phyloP scores from a whole-genome alignment of 2,888 invertebrate genomes.

The Miltochrista miniata region DNA sequence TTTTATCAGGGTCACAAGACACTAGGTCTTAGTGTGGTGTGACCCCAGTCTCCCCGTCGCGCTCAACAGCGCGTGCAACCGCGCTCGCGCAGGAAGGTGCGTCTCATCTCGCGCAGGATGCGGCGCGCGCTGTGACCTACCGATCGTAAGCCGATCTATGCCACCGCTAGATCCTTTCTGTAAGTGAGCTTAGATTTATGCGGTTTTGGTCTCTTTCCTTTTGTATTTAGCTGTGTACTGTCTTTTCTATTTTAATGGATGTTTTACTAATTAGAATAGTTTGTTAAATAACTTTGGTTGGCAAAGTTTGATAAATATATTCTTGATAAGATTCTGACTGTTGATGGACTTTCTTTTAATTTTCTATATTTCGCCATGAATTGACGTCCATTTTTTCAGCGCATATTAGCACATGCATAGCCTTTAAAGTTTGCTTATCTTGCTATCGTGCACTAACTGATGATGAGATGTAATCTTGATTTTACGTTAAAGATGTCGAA shows the following conservation, averaged over 20 bases:
- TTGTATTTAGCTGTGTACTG: slow-evolving; percentile 14
- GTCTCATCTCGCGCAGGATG: slow-evolving; percentile 82
- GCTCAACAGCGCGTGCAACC: slow-evolving; percentile 81
- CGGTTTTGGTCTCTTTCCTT: slow-evolving; percentile 14
- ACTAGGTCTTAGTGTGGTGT: background rate
- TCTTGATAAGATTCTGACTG: no score
- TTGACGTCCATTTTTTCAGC: no score
- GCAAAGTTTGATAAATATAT: no score
- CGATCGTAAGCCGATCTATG: slow-evolving; percentile 41
- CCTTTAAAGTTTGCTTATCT: no score
- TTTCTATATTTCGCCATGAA: no score
- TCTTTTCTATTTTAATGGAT: background rate
- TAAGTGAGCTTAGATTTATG: slow-evolving; percentile 42
- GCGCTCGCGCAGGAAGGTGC: slow-evolving; percentile 77
- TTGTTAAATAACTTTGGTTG: background rate
- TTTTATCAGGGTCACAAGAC: no score
- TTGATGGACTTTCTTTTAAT: no score
- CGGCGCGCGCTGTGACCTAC: slow-evolving; percentile 55
- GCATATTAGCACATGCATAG: no score
- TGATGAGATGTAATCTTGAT: no score
- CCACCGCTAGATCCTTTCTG: slow-evolving; percentile 61
- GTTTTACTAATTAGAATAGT: background rate
- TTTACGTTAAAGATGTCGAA: no score
- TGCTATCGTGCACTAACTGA: no score
- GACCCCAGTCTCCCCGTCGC: slow-evolving; percentile 57